phyloP scores from a whole-genome alignment of 2,113 vertebrate species.

The Gulo gulo region DNA sequence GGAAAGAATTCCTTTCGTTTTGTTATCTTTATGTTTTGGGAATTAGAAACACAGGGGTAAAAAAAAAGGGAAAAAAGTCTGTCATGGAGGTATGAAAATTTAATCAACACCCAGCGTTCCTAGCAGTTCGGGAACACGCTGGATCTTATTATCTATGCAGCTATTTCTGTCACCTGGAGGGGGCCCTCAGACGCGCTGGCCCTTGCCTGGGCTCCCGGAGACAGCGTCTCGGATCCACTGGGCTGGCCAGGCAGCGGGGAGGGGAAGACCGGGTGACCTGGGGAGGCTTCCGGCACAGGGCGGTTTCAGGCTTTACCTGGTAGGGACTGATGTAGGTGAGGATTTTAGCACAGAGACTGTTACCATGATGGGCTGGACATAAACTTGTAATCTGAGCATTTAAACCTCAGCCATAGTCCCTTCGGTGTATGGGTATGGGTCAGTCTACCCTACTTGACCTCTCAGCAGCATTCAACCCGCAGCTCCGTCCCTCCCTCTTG shows the following conservation, averaged over 20 bases:
- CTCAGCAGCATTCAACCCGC: not conserved
- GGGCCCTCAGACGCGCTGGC: not conserved
- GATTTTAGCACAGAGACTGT: not conserved
- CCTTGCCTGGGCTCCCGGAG: not conserved
- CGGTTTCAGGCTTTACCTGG: not conserved
- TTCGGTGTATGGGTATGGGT: accelerated
- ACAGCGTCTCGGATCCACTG: not conserved
- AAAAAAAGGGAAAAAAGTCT: not conserved
- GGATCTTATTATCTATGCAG: conserved; percentile 55
- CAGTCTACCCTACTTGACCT: not conserved
- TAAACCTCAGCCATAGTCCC: not conserved
- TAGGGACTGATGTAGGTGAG: not conserved
- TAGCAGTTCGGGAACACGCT: not conserved
- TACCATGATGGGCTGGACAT: not conserved
- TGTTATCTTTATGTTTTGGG: not conserved
- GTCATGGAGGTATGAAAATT: conserved; percentile 77
- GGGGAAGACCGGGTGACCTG: too few species aligned
- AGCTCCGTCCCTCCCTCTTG: accelerated
- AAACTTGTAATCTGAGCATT: not conserved
- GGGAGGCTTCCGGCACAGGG: not conserved
- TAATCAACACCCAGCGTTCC: conserved; percentile 74
- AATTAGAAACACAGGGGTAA: not conserved
- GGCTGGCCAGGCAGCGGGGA: not conserved
- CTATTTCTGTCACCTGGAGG: conserved; percentile 68
- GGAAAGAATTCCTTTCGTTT: conserved; percentile 7